Conservation (phyloP, 2,797 vertebrate genomes). For the Lepidocolaptes lacrymiger region DNA sequence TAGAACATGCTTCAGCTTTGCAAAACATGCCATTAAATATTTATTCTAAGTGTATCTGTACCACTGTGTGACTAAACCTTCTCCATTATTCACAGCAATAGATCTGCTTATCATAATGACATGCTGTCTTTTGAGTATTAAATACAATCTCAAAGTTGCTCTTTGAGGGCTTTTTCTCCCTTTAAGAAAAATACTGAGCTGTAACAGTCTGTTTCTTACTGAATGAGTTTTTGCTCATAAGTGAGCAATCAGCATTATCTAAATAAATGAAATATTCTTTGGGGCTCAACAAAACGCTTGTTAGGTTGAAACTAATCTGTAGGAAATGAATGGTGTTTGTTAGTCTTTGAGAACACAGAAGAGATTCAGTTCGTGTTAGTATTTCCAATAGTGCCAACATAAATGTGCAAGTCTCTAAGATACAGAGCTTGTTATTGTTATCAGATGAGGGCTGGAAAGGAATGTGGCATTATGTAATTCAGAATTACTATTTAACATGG, state of each 20-base stretch:
- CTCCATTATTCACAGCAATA: conserved; percentile 26
- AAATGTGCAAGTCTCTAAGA: conserved; percentile 73
- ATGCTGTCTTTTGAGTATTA: conserved; percentile 46
- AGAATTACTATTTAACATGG: conserved; percentile 25
- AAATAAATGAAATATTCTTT: conserved; percentile 81
- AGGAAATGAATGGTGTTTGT: conserved; percentile 78
- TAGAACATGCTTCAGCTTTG: conserved; percentile 33
- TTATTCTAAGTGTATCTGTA: conserved; percentile 42
- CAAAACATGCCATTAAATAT: conserved; percentile 48
- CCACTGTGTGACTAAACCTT: conserved; percentile 46
- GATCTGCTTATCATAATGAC: background rate
- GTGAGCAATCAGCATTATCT: conserved; percentile 76
- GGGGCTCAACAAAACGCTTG: conserved; percentile 73
- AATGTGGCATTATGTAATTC: conserved; percentile 40
- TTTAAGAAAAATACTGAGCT: conserved; percentile 34
- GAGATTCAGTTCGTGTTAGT: conserved; percentile 71
- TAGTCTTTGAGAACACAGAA: conserved; percentile 75
- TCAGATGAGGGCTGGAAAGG: conserved; percentile 65
- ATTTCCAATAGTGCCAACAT: conserved; percentile 70
- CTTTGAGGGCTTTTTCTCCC: background rate
- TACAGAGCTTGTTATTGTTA: conserved; percentile 74
- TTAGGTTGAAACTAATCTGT: conserved; percentile 76
- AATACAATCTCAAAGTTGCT: conserved; percentile 41
- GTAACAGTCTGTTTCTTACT: conserved; percentile 64
- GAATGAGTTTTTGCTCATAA: conserved; percentile 62